phyloP scores from a whole-genome alignment of 2,888 invertebrate genomes.

The Spodoptera exigua region DNA sequence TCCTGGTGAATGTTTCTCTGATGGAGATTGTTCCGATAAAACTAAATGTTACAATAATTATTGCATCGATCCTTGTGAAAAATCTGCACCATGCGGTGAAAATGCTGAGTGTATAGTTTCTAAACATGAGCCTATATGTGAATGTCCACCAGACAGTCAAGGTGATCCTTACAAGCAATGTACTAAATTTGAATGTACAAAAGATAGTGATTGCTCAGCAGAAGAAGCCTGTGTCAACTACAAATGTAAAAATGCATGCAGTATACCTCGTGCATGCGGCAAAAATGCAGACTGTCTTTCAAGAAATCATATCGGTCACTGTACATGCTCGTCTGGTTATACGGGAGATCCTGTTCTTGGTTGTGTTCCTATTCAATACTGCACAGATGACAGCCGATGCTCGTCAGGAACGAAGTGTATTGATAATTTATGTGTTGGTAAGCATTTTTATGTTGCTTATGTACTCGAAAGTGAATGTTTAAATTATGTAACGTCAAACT shows the following conservation, averaged over 20 bases:
- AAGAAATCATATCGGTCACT: constrained; percentile 94
- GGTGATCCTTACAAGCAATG: constrained; percentile 94
- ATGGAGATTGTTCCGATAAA: constrained; percentile 93
- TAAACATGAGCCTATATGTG: constrained; percentile 92
- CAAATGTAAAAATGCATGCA: constrained; percentile 95
- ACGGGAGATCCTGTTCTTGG: constrained; percentile 96
- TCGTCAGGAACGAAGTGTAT: constrained; percentile 95
- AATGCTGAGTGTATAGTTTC: constrained; percentile 93
- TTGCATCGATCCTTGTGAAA: constrained; percentile 94
- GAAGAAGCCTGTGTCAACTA: constrained; percentile 94
- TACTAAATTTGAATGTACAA: constrained; percentile 92
- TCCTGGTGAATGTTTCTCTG: constrained; percentile 94
- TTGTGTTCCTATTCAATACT: constrained; percentile 95
- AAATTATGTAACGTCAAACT: neutral
- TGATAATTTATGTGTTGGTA: constrained; percentile 94
- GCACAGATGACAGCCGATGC: constrained; percentile 94
- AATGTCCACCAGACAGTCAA: constrained; percentile 92
- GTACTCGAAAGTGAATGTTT: no score
- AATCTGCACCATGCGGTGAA: constrained; percentile 91
- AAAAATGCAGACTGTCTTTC: constrained; percentile 93
- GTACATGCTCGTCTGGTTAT: constrained; percentile 94
- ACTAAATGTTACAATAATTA: constrained; percentile 93
- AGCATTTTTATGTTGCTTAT: constrained; percentile 63
- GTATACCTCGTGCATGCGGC: constrained; percentile 94
- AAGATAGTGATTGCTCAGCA: constrained; percentile 92